phyloP scores from a whole-genome alignment of 1,140 invertebrate species.

The Pachyrhynchus sulphureomaculatus region DNA sequence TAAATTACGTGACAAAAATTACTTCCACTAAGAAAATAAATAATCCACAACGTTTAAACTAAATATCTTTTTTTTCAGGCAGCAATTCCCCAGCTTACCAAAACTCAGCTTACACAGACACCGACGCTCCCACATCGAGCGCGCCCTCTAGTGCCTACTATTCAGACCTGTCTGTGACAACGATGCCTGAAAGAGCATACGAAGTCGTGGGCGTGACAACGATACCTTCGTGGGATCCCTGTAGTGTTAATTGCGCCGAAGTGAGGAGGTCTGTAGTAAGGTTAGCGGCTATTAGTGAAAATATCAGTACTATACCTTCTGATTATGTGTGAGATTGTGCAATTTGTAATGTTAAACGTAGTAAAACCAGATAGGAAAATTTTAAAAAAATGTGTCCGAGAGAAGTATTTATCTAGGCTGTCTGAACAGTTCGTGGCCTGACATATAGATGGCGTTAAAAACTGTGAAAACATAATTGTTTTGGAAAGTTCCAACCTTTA shows the following conservation, averaged over 20 bases:
- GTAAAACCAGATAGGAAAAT: too few relatives aligned
- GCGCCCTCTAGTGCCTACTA: conserved; percentile 72
- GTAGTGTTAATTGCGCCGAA: conserved; percentile 46
- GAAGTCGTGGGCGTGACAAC: conserved; percentile 58
- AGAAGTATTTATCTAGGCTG: too few relatives aligned
- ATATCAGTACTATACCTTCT: conserved; percentile 56
- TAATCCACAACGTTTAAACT: too few relatives aligned
- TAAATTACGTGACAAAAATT: too few relatives aligned
- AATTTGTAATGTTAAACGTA: too few relatives aligned
- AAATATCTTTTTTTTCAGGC: conserved; percentile 26
- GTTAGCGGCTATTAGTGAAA: conserved; percentile 67
- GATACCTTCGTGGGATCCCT: conserved; percentile 47
- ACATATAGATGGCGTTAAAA: too few relatives aligned
- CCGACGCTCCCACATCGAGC: conserved; percentile 63
- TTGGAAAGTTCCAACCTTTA: too few relatives aligned
- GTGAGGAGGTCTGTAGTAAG: conserved; percentile 47
- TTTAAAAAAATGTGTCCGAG: too few relatives aligned
- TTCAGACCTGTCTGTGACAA: conserved; percentile 62
- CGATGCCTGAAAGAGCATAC: conserved; percentile 57
- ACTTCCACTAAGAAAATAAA: too few relatives aligned
- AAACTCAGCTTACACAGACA: conserved; percentile 69
- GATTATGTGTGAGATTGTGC: conserved; percentile 63
- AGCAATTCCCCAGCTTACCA: conserved; percentile 66
- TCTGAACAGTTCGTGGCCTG: too few relatives aligned
- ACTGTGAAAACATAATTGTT: too few relatives aligned